Base-by-base conservation (phyloP, 2,113 vertebrate genomes). In the Monarcha castaneiventris region DNA sequence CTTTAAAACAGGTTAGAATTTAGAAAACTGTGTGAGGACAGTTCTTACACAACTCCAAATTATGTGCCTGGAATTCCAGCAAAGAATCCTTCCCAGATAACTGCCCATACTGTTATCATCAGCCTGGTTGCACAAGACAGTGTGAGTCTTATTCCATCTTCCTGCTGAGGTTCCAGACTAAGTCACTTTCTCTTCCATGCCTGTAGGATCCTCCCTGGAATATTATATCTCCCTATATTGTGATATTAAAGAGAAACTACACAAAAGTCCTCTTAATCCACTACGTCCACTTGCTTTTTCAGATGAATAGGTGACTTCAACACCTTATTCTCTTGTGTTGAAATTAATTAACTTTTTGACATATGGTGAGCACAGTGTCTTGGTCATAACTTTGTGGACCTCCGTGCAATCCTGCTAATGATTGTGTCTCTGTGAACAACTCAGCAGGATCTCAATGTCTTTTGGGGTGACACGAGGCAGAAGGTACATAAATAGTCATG, bases 171-270 rank as follows among this genome's bases (percentile, higher is more conserved):
- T 30, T 78, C 21, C 29, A 84, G 16, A 49, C 13, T 18, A 74
- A 41, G 23, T 11, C 0, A 1, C 13, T 75, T 90, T 82, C 69
- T 58, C 33, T 58, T 35, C 16, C 0, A 0, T 18, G 16, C 69
- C 66, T 10, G 7, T 23, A 4, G 3, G 23, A 85, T 71, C 18
- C 10, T 39, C 11, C 14, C 30, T 63, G 26, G 14, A 84, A 16
- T 64, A 67, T 21, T 75, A 16, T 11, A 48, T n/a, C 18, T 90
- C 26, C 10, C 9, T n/a, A 3, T n/a, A 37, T 1, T 23, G 41
- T 35, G 13, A 63, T 14, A 64, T 32, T 78, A 72, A 78, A 87
- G 15, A 82, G 14, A 81, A 76, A 11, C 20, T 43, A 54, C 1
- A 3, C 7, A 35, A 4, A 92, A 58, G 3, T 83, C 25, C 21